These are phyloP conservation scores for Apodemia mormo DNA, from an alignment of 2,888 invertebrate species.

Conservation along the genomic window DNA sequence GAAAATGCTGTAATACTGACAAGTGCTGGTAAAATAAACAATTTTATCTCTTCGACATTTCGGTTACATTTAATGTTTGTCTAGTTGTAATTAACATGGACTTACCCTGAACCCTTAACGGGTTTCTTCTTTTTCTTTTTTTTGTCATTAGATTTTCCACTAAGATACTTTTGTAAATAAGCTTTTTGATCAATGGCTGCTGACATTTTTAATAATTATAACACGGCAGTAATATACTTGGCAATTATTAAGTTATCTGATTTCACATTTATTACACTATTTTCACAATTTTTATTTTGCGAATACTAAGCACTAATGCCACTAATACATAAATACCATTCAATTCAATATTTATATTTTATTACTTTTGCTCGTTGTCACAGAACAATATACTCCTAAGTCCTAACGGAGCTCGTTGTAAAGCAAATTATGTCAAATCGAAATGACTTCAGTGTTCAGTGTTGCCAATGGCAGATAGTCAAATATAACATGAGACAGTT, in stretches of 20 bases:
- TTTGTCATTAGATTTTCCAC: conserved; percentile 82
- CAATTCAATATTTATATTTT: too few relatives aligned
- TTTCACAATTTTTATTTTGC: too few relatives aligned
- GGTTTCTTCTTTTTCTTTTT: conserved; percentile 85
- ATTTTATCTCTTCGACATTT: not conserved
- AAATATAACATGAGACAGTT: too few relatives aligned
- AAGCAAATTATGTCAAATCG: too few relatives aligned
- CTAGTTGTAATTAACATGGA: not conserved
- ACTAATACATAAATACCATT: too few relatives aligned
- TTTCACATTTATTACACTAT: not conserved
- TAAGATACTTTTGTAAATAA: conserved; percentile 89
- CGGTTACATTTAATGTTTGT: not conserved
- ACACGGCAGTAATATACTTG: not conserved
- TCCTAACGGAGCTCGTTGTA: too few relatives aligned
- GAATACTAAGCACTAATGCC: too few relatives aligned
- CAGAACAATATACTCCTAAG: too few relatives aligned
- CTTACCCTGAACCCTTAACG: conserved; percentile 66
- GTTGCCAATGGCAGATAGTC: too few relatives aligned
- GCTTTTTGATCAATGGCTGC: conserved; percentile 86
- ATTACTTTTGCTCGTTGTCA: too few relatives aligned
- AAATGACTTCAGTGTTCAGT: too few relatives aligned
- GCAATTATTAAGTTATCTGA: not conserved
- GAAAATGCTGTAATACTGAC: not conserved
- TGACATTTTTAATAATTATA: conserved; percentile 55
- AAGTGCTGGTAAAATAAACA: not conserved